A percentile compares a stretch with the other conserved stretches of the same genome.
These are phyloP conservation scores for Agonopterix subpropinquella DNA, from an alignment of 2,888 invertebrate genomes.

Conservation along the genomic window DNA sequence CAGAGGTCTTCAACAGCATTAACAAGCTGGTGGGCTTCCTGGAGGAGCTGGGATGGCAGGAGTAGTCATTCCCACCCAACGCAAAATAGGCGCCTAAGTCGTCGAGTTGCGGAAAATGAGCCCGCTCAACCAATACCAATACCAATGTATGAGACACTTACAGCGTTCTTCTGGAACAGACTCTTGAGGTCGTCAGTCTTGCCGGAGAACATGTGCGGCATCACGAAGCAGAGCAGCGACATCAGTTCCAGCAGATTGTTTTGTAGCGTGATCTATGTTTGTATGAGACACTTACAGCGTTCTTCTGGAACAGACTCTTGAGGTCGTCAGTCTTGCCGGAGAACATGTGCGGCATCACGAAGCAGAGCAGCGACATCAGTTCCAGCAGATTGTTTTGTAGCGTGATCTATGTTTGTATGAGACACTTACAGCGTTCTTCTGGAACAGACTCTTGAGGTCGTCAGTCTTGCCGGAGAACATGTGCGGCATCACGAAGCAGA, in stretches of 20 bases:
- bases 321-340: constrained; percentile 90
- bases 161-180: constrained; percentile 86
- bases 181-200: constrained; percentile 91
- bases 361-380: constrained; percentile 95
- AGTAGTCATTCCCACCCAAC: too few relatives aligned
- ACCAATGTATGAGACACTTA: constrained; percentile 46
- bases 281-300: constrained; percentile 62
- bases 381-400: constrained; percentile 97
- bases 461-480: constrained; percentile 93
- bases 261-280: constrained; percentile 78
- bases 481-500: constrained; percentile 97
- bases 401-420: constrained; percentile 34
- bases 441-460: constrained; percentile 91
- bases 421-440: constrained; percentile 79
- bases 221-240: constrained; percentile 95
- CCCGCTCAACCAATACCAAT: too few relatives aligned
- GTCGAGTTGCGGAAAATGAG: too few relatives aligned
- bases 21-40: too few relatives aligned
- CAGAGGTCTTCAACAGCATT: too few relatives aligned
- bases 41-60: too few relatives aligned
- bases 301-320: constrained; percentile 90
- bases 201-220: constrained; percentile 95
- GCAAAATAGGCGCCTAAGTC: too few relatives aligned
- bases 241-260: constrained; percentile 97
- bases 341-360: constrained; percentile 98